Evolutionary conservation across 2,888 invertebrate genomes (phyloP).

Genomic region (Penaeus monodon): DNA sequence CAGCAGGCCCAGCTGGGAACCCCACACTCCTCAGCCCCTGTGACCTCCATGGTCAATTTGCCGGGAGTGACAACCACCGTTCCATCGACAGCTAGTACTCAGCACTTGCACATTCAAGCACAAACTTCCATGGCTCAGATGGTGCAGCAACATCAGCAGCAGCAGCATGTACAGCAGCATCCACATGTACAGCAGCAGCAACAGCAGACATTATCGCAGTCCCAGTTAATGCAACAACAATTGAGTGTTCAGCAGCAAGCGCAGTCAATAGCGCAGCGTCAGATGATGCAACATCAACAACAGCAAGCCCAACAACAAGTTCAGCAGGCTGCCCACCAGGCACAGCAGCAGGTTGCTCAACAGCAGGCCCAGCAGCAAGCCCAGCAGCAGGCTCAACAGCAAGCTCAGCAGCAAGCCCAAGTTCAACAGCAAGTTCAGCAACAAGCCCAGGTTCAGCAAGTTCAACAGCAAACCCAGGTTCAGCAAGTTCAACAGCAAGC

Average conservation of each 20-base stretch:
- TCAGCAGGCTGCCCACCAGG: conserved; percentile 14
- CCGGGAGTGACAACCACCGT: conserved; percentile 31
- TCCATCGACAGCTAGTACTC: conserved; percentile 8
- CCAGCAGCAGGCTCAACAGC: conserved; percentile 10
- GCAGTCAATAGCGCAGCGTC: conserved; percentile 34
- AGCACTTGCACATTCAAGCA: conserved; percentile 46
- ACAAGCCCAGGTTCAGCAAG: conserved; percentile 35
- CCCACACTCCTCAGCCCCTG: conserved; percentile 13
- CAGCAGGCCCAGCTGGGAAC: conserved; percentile 31
- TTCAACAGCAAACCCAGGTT: conserved; percentile 13
- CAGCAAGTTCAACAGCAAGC: conserved; percentile 44
- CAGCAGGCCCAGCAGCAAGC: conserved; percentile 38
- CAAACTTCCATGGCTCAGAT: conserved; percentile 39
- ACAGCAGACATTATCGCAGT: conserved; percentile 25
- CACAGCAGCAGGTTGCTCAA: conserved; percentile 40
- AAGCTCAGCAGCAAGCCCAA: conserved; percentile 24
- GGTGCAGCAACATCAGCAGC: conserved; percentile 47
- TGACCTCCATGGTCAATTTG: conserved; percentile 34
- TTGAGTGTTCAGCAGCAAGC: conserved; percentile 33
- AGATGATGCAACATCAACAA: conserved; percentile 17
- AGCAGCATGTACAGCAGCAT: conserved; percentile 32
- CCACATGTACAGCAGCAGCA: conserved; percentile 31
- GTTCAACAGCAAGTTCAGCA: conserved; percentile 30
- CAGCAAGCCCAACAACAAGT: conserved; percentile 19
- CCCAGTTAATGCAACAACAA: conserved; percentile 30